These are phyloP conservation scores for Tympanoctomys barrerae DNA, from an alignment of 2,797 vertebrate genomes.

Conservation along the genomic window DNA sequence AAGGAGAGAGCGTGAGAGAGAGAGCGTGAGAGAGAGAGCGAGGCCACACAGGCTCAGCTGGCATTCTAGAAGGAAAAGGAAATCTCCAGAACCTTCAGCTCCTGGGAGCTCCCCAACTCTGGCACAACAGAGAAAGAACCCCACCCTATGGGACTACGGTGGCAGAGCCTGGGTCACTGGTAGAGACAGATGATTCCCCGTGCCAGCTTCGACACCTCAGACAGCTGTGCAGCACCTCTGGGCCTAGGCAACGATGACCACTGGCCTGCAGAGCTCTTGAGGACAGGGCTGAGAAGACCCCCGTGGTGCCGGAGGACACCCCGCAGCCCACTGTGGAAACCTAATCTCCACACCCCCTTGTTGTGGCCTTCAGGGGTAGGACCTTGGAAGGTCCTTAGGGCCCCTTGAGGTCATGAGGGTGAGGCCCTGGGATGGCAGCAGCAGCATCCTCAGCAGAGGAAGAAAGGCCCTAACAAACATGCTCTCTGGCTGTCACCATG, in stretches of 20 bases:
- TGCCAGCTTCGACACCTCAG: background rate
- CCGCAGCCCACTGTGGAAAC: background rate
- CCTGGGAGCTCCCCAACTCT: background rate
- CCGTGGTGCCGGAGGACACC: background rate
- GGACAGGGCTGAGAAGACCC: background rate
- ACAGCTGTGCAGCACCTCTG: background rate
- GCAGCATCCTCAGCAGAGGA: background rate
- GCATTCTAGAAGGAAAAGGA: background rate
- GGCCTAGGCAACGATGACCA: background rate
- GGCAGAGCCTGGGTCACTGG: background rate
- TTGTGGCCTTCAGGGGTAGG: background rate
- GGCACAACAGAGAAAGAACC: background rate
- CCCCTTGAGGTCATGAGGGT: background rate
- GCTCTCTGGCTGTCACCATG: background rate
- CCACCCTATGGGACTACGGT: too few relatives aligned
- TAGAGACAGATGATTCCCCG: background rate
- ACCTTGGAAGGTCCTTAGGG: background rate
- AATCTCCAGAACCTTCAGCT: background rate
- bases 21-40: background rate
- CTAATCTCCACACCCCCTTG: background rate
- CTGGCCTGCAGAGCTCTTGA: background rate
- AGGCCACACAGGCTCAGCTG: background rate
- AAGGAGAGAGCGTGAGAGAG: background rate
- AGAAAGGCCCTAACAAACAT: background rate
- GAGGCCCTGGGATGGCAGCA: background rate